phyloP scores from a whole-genome alignment of 2,888 invertebrate species.

The Glomeris marginata region DNA sequence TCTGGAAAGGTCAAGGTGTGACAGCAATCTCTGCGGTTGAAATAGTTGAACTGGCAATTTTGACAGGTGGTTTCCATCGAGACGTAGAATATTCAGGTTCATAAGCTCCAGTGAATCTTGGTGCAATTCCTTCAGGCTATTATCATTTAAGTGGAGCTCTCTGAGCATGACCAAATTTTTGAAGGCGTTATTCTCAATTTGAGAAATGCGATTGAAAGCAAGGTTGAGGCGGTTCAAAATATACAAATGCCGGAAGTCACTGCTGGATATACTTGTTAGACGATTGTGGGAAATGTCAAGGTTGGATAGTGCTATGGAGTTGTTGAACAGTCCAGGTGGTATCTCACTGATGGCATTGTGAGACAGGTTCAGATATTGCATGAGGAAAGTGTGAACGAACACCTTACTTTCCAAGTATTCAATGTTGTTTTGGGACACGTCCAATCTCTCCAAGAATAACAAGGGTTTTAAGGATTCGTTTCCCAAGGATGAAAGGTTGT shows the following conservation, averaged over 20 bases:
- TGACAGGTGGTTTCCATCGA: conserved; percentile 9
- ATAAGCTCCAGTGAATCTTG: conserved; percentile 2
- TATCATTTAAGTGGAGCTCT: conserved; percentile 11
- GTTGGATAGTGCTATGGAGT: conserved; percentile 8
- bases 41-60: conserved; percentile 3
- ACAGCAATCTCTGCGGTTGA: conserved; percentile 6
- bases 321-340: conserved; percentile 14
- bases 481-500: conserved; percentile 16
- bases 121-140: neutral
- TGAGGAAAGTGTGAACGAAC: conserved; percentile 15
- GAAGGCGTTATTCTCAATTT: conserved; percentile 11
- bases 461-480: conserved; percentile 34
- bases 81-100: conserved; percentile 3
- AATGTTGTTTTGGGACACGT: conserved; percentile 32
- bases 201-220: conserved; percentile 17
- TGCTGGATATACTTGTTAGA: conserved; percentile 6
- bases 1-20: conserved; percentile 9
- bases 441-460: conserved; percentile 11
- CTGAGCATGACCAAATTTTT: conserved; percentile 9
- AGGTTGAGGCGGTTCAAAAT: conserved; percentile 14
- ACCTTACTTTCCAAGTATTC: conserved; percentile 5
- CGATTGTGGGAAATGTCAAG: conserved; percentile 11
- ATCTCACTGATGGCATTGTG: conserved; percentile 17
- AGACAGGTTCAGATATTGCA: conserved; percentile 50
- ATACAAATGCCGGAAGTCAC: conserved; percentile 11